Percentiles rank a stretch among this genome's conserved stretches.
Conservation (phyloP, 2,888 invertebrate species). For the Tenthredo scrophulariae region DNA sequence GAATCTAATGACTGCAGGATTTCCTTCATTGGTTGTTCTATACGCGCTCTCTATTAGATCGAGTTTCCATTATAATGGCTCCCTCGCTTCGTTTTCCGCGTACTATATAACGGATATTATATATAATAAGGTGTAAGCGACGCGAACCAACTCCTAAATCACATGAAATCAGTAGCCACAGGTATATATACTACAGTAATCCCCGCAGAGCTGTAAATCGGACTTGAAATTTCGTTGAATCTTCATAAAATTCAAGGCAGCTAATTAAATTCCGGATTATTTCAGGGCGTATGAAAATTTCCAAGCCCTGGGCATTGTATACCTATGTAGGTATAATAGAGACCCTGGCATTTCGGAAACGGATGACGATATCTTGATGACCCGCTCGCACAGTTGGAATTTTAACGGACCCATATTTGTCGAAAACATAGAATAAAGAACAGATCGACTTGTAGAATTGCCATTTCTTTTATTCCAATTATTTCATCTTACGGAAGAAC, state of each 20-base stretch:
- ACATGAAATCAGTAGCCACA: not conserved
- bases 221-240: not conserved
- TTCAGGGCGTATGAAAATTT: not conserved
- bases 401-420: not conserved
- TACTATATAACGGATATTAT: too few species aligned
- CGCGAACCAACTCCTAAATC: not conserved
- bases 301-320: too few species aligned
- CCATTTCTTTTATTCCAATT: not conserved
- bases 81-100: not conserved
- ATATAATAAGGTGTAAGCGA: not conserved
- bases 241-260: not conserved
- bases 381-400: not conserved
- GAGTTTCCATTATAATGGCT: not conserved
- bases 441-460: not conserved
- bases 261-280: not conserved
- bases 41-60: not conserved
- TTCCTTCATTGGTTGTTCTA: not conserved
- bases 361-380: not conserved
- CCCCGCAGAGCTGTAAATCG: not conserved
- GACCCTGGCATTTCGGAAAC: not conserved
- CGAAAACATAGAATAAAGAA: not conserved
- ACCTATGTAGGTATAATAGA: too few species aligned
- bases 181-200: not conserved
- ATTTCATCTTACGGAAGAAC: too few species aligned
- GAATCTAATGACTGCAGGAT: not conserved